Base-by-base conservation (phyloP, 2,797 vertebrate genomes). In the Brachyalestes nurse region DNA sequence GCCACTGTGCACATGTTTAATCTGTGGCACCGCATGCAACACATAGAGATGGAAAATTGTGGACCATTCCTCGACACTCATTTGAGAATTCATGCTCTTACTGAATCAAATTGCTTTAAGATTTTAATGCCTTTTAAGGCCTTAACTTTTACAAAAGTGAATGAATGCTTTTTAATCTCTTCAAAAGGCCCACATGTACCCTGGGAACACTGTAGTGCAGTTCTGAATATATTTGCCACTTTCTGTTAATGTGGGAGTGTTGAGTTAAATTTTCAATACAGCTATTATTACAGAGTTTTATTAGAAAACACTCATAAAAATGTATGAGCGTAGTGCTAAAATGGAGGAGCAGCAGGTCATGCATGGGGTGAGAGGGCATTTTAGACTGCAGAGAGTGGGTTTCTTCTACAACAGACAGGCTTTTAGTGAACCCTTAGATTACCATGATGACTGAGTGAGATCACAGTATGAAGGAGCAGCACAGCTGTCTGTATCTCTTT, bases 381-480 rank as follows among this genome's bases (percentile, higher is more conserved):
- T 53, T 17, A 57, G 21, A 66, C 40, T 65, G 67, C 71, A 75
- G 45, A 67, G 45, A 57, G 25, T 47, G 34, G 23, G 34, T 64
- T 81, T 80, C 57, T 73, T 74, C 53, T 61, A 83, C 70, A 75
- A 74, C 62, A 21, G 74, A 65, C 80, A 67, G 47, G 65, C 75
- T 75, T 80, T 80, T 84, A 86, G 64, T 21, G 65, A 77, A 86
- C 61, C 72, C 81, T 84, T 75, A 34, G 23, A 80, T 86, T 73
- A 84, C 61, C 58, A 76, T 64, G 45, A 82, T 69, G 73, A 60
- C 55, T 40, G 34, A 69, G 71, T 66, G 40, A 80, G 78, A 86
- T 86, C 58, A 84, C 25, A 75, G 81, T 86, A 78, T 78, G 57
- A 73, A 83, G 81, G 16, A 83, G 60, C 77, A 86, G 81, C 60